These are phyloP conservation scores for Smittia aterrima DNA, from an alignment of 2,888 invertebrate species.

Conservation along the genomic window DNA sequence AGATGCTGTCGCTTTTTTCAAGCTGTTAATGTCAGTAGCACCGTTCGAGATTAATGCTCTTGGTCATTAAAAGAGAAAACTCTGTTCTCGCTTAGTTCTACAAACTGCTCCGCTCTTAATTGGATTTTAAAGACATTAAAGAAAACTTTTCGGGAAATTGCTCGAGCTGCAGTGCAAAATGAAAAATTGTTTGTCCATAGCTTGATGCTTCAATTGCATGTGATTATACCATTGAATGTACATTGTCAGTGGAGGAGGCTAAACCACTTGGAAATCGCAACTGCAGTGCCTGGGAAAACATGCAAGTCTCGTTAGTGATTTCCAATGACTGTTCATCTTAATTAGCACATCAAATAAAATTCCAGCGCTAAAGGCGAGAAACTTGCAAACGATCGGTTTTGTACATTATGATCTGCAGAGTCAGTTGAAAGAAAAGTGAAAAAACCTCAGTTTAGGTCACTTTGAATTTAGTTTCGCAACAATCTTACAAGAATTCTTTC, in stretches of 20 bases:
- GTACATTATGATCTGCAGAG: background rate
- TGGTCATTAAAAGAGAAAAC: conserved; percentile 11
- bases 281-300: background rate
- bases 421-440: background rate
- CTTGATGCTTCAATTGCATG: conserved; percentile 22
- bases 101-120: conserved; percentile 20
- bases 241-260: background rate
- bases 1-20: background rate
- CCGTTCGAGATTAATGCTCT: conserved; percentile 9
- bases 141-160: background rate
- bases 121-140: conserved; percentile 30
- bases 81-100: background rate
- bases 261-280: background rate
- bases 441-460: background rate
- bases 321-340: conserved; percentile 17
- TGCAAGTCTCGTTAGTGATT: background rate
- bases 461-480: too few relatives aligned
- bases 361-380: background rate
- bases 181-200: background rate
- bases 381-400: too few relatives aligned
- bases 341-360: conserved; percentile 18
- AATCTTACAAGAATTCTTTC: too few relatives aligned
- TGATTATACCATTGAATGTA: background rate
- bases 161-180: background rate
- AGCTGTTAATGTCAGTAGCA: conserved; percentile 1